Evolutionary conservation across 64 coral and sea anemone species (phyloP), one percentile per base, ranked within the genome.

Genomic region (Actinia equina): DNA sequence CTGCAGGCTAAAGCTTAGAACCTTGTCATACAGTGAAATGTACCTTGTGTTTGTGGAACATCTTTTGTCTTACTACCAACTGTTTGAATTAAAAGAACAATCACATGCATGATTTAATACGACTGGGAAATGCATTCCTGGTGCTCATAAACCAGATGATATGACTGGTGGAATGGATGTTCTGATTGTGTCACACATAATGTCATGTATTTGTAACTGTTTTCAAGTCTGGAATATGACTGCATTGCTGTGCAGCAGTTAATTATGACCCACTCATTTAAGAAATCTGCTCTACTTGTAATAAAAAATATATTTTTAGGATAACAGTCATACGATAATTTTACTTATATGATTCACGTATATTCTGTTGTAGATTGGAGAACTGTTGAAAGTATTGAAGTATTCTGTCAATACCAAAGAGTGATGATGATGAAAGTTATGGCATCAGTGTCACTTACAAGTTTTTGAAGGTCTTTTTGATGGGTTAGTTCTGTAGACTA

Each of bases 401-500:
- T 65, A 3, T 4, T 23, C 4, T n/a, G 62, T 49, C 4, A 49
- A 74, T 74, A n/a, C 25, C 1, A 41, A 14, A 15, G 14, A 71
- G 25, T 74, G 27, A 25, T 74, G 23, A 65, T 65, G 2, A 8
- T 22, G 18, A 22, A 8, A 23, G n/a, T 74, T 26, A 30, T 3
- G 26, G 2, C 9, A 74, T 30, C 10, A 37, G 11, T 14, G 1
- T 42, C 11, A 86, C 86, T 17, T 55, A 98, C 96, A 84, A 41
- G 97, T 88, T 86, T 93, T 99, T 12, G 83, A 81, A 23, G 87
- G 20, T 86, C 89, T 92, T 84, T 90, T 99, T 43, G 86, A 76
- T 6, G 93, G 88, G 81, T 95, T 99, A 46, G 93, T 99, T 80
- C 97, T 90, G 44, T 84, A 51, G 43, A 99, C 84, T 62, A 99